Base-by-base conservation (phyloP, 2,113 vertebrate genomes). In the Brachypodius melanocephalos region DNA sequence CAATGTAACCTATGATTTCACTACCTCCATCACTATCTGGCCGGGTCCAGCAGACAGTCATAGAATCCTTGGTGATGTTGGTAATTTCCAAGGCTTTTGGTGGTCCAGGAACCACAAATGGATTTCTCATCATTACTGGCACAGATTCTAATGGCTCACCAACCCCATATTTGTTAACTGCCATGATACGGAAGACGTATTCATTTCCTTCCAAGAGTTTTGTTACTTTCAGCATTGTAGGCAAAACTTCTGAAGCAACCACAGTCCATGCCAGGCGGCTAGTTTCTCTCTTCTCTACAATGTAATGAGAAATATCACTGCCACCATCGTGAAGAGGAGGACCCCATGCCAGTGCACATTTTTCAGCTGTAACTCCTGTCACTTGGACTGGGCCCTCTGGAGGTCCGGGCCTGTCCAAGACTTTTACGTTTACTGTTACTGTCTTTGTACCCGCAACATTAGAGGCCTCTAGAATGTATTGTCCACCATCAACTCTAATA, bases 131-230 rank as follows among this genome's bases (percentile, higher is more conserved):
- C 89, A 99, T 96, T 72, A 99, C 98, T 95, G 99, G 98, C 40
- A 67, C 95, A 95, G 99, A 99, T 96, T 99, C 99, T 93, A 99
- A 97, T 69, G 99, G 98, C 90, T 99, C 99, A 45, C 99, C 99
- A 54, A 97, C 97, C 38, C 99, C 99, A 1, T 98, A 99, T 96
- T 99, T 99, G 97, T 99, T 99, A 85, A 99, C 98, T 94, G 98
- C 99, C 99, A 99, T 98, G 73, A 99, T 98, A 96, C 99, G 98
- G 98, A 99, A 99, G 88, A 99, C 95, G 69, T 99, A 99, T 88
- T 99, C 99, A 96, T 99, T 99, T 85, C 99, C 99, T 97, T 99
- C 98, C 88, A 99, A 95, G 72, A 99, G 98, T 95, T 99, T 99
- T 85, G 99, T 99, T 96, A 99, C 98, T 97, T 99, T 99, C 65